Percentiles rank a stretch among this genome's conserved stretches.
Conservation (phyloP, 2,797 vertebrate genomes). For the Eulemur rubriventer region DNA sequence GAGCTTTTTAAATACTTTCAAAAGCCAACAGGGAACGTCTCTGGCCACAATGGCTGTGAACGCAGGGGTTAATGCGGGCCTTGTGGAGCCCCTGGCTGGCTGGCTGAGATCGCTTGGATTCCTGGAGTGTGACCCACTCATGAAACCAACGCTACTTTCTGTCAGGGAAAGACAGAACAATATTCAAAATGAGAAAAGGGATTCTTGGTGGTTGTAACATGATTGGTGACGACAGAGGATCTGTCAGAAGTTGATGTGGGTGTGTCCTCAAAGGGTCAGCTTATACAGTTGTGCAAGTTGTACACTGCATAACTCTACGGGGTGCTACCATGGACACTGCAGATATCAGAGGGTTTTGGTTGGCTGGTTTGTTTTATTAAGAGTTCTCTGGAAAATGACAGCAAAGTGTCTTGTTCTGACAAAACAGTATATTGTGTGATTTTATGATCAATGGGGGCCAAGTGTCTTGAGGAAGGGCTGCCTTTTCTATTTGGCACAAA, state of each 20-base stretch:
- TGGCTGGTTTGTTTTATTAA: not conserved
- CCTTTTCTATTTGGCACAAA: not conserved
- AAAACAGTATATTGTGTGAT: not conserved
- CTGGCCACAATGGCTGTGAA: not conserved
- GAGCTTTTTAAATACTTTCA: not conserved
- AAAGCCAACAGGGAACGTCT: not conserved
- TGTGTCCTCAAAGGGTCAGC: not conserved
- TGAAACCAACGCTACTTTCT: not conserved
- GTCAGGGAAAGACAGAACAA: not conserved
- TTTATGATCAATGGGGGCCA: not conserved
- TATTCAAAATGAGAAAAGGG: not conserved
- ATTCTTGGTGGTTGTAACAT: not conserved
- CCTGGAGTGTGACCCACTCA: not conserved
- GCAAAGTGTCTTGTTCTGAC: not conserved
- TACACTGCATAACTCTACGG: not conserved
- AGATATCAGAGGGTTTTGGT: not conserved
- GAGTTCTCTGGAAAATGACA: not conserved
- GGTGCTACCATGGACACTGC: accelerated
- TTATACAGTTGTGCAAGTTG: not conserved
- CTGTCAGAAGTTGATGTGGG: not conserved
- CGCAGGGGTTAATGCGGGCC: accelerated
- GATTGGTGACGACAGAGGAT: not conserved
- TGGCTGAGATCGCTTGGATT: not conserved
- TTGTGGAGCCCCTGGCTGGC: not conserved
- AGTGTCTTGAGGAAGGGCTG: not conserved